Percentiles rank a stretch among this genome's conserved stretches.
Conservation (phyloP, 2,797 vertebrate species). For the Orientallactaga sibirica region DNA sequence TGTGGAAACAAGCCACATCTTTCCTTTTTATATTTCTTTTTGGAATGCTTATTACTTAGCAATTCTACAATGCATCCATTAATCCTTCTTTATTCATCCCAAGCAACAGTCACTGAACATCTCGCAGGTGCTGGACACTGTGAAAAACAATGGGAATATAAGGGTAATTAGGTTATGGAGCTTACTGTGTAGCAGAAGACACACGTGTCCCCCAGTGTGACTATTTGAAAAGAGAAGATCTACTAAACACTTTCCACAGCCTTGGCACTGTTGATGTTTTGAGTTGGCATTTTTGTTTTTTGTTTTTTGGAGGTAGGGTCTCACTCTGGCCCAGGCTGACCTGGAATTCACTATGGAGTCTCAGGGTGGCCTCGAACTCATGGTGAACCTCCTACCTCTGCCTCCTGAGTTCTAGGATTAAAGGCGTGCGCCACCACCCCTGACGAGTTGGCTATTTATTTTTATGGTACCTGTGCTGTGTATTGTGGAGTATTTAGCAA, state of each 20-base stretch:
- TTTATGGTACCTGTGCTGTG: not conserved
- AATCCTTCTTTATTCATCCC: conserved; percentile 5
- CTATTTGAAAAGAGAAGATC: conserved; percentile 19
- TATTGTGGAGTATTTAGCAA: not conserved
- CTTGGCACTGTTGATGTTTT: not conserved
- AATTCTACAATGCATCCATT: not conserved
- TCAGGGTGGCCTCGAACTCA: no score
- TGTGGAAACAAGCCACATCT: not conserved
- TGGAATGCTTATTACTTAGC: not conserved
- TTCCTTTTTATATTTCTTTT: conserved; percentile 27
- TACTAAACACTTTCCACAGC: not conserved
- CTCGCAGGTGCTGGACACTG: not conserved
- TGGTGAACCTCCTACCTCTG: no score
- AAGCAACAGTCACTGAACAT: not conserved
- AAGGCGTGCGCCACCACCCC: no score
- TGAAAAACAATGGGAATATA: not conserved
- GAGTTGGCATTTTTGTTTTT: not conserved
- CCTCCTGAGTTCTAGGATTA: no score
- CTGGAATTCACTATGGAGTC: no score
- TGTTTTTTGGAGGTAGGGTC: no score
- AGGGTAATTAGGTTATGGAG: not conserved
- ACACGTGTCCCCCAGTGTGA: not conserved
- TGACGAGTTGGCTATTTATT: not conserved
- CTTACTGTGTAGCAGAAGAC: conserved; percentile 1
- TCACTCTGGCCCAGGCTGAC: no score